Base-by-base conservation (phyloP, 2,888 invertebrate species). In the Torymus tubicola region DNA sequence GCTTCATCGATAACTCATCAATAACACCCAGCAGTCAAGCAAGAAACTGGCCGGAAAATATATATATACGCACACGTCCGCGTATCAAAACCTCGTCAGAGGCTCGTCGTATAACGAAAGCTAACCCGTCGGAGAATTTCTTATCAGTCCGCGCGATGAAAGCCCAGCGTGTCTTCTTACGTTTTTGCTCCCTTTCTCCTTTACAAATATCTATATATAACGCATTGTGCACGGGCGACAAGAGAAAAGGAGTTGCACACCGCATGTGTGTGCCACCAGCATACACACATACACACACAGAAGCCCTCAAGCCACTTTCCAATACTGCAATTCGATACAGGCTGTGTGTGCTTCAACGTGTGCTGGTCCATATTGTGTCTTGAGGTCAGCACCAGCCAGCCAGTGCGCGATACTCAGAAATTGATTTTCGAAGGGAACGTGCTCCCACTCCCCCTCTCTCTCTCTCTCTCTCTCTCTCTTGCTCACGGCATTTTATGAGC, bases 301-400 rank as follows among this genome's bases (percentile, higher is more conserved):
- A 42, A 8, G 42, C 64, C 42, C 42, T 64, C 55, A 52, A 77
- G 50, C 64, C 61, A 78, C 72, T 78, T 73, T 67, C 67, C 78
- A 72, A 78, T 78, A 73, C 60, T 78, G 68, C 67, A 78, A 78
- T 73, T 63, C 78, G 78, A 72, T 73, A 78, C 61, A 68, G 21
- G 24, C 42, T 42, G 42, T 4, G 42, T 4, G 42, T 42, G 42
- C 42, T 42, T 8, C 42, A 42, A 2, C 24, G 61, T 24, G 60
- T 42, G 42, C 42, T 42, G 31, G 58, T 52, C 58, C 61, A 70
- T 77, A 67, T 65, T 31, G 31, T 78, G 65, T 53, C 72, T 67
- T 16, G 55, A 67, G 73, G 61, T 73, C 72, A 68, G 42, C 65
- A 16, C 53, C 24, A 55, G 61, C 42, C 61, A 61, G 42, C n/a